Base-by-base conservation (phyloP, 2,888 invertebrate genomes). In the Campoplex capitator region DNA sequence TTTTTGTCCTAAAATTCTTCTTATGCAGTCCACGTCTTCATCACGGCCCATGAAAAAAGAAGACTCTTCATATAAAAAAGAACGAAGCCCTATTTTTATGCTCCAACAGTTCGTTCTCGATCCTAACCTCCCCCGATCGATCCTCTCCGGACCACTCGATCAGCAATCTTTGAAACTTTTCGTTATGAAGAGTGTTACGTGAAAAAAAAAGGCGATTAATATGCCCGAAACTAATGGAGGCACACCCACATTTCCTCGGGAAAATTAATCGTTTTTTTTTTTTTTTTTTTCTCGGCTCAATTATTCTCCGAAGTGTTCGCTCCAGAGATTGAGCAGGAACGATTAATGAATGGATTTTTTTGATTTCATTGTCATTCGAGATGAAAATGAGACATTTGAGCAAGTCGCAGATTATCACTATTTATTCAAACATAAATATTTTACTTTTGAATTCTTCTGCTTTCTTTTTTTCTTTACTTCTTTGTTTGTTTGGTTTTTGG, bases 11-110 rank as follows among this genome's bases (percentile, higher is more conserved):
- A 18, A 16, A 18, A 42, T 18, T 23, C 11, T 32, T 56, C 38
- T 38, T 51, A 82, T 75, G 48, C 82, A 23, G 77, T 74, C 68
- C 85, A 82, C 85, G 82, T 85, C 76, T 75, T 48, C 74, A n/a
- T 70, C 38, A 48, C 48, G 35, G 78, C 35, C 70, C 35, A 68
- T 77, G 48, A 58, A 42, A 73, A 73, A 38, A 65, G 38, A 71
- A 77, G 28, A 54, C 18, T 54, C 9, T 58, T 42, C 18, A 23
- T 56, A 23, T 23, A 23, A 70, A 58, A 71, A 58, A 58, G 32
- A 68, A 75, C 13, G 65, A 73, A 73, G 48, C 23, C 51, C 42
- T 23, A 67, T 45, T 38, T 62, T 62, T 56, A 77, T 45, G 28
- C 45, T 56, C 67, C 32, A 32, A 48, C n/a, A 45, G 71, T 71